Evolutionary conservation across 2,888 invertebrate genomes (phyloP), one percentile per base, ranked within the genome.

Genomic region (Heliothis peltigera): DNA sequence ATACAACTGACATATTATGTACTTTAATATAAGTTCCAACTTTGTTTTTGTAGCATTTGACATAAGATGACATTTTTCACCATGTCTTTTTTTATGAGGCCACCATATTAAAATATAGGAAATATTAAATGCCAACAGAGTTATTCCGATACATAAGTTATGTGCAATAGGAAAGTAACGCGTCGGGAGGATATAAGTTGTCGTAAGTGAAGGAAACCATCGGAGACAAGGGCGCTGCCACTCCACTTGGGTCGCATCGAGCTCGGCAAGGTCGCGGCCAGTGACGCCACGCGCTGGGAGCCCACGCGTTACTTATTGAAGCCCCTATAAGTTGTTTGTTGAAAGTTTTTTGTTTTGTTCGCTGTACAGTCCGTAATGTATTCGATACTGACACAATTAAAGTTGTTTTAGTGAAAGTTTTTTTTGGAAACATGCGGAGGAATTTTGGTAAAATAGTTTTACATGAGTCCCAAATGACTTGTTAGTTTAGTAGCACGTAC

Each of bases 281-380:
- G 64, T 51, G 17, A 58, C 28, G 18, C 19, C 51, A 21, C 28
- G 49, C 21, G n/a, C 28, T 35, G 17, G 42, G 54, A 17, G 62
- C 61, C 17, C 21, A 48, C 57, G 47, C 42, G 56, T 76, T 70
- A 70, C 19, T 64, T 76, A 76, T 72, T 76, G 48, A 75, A 47
- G 57, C 42, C 46, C 17, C 46, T 64, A 75, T 55, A 76, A 47
- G 58, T 58, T 72, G 72, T 70, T 64, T 51, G 17, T 57, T 58
- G 52, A 63, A 70, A 76, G 57, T 76, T 75, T 25, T 39, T 53
- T 75, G 69, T n/a, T 57, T 64, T 17, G 64, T 76, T 47, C 71
- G 57, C 58, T 63, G 8, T 43, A 22, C 58, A 70, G 49, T 71
- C 54, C 22, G 54, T 58, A 21, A 46, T 42, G 54, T 52, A 64